Evolutionary conservation across 2,888 invertebrate species (phyloP).

Genomic region (Epinotia bilunana): DNA sequence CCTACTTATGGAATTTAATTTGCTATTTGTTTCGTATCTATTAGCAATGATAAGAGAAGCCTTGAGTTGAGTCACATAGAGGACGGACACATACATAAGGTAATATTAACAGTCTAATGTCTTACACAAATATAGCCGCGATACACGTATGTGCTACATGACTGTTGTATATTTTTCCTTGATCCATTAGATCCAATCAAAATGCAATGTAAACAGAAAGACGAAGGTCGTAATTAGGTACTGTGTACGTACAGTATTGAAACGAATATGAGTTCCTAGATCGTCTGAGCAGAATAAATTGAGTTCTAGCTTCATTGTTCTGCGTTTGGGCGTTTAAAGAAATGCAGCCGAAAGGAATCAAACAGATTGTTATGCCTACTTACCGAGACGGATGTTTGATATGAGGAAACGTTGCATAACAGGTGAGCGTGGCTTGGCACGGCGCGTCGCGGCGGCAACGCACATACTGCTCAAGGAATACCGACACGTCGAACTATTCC

Average conservation of each 20-base stretch:
- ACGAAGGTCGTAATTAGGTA: constrained; percentile 1
- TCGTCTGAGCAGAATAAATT: constrained; percentile 14
- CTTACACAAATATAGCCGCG: constrained; percentile 71
- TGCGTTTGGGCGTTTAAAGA: constrained; percentile 11
- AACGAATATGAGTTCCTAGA: constrained; percentile 8
- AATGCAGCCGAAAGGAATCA: constrained; percentile 19
- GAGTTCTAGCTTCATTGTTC: constrained; percentile 12
- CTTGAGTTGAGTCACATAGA: constrained; percentile 63
- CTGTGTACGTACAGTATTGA: constrained; percentile 4
- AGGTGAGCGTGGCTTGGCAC: constrained; percentile 58
- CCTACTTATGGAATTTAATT: constrained; percentile 42
- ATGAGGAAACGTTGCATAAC: constrained; percentile 71
- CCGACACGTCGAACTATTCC: constrained; percentile 55
- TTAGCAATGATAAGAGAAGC: constrained; percentile 51
- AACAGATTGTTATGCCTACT: constrained; percentile 53
- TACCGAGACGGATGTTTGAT: constrained; percentile 62
- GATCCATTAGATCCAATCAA: constrained; percentile 34
- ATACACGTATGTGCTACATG: constrained; percentile 55
- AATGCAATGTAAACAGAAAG: constrained; percentile 31
- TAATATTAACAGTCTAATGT: constrained; percentile 65
- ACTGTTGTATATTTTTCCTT: constrained; percentile 30
- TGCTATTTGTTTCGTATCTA: constrained; percentile 47
- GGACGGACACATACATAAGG: constrained; percentile 59
- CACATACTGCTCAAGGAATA: constrained; percentile 59
- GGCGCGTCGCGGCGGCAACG: constrained; percentile 55